These are phyloP conservation scores for Tetragonula clypearis DNA, from an alignment of 1,140 invertebrate genomes.

Conservation along the genomic window DNA sequence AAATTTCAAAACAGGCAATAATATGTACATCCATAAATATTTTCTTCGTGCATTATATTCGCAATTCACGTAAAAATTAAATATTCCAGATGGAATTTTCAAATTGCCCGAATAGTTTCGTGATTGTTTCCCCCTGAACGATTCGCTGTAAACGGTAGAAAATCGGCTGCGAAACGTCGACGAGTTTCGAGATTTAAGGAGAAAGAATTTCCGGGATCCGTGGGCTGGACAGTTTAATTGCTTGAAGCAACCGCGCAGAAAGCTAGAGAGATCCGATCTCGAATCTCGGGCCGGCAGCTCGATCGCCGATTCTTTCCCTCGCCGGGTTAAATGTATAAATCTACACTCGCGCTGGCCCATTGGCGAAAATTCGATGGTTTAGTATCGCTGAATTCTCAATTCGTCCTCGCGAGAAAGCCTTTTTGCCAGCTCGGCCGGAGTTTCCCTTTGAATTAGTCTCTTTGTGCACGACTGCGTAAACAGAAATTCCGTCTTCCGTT, in stretches of 20 bases:
- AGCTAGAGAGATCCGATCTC: background rate
- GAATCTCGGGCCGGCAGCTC: background rate
- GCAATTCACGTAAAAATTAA: no score
- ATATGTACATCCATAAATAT: no score
- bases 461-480: conserved; percentile 14
- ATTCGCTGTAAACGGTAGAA: background rate
- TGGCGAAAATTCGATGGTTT: background rate
- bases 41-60: no score
- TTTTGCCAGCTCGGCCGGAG: background rate
- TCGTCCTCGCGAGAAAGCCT: background rate
- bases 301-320: background rate
- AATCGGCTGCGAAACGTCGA: background rate
- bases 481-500: conserved; percentile 7
- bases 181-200: background rate
- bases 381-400: conserved; percentile 17
- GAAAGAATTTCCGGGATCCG: background rate
- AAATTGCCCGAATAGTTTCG: no score
- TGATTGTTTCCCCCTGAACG: background rate
- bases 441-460: conserved; percentile 16
- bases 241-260: background rate
- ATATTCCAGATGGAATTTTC: no score
- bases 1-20: no score
- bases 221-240: conserved; percentile 3
- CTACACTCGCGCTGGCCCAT: background rate
- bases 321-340: conserved; percentile 14